Evolutionary conservation across 2,888 invertebrate genomes (phyloP), one percentile per base, ranked within the genome.

Genomic region (Pterostichus madidus): DNA sequence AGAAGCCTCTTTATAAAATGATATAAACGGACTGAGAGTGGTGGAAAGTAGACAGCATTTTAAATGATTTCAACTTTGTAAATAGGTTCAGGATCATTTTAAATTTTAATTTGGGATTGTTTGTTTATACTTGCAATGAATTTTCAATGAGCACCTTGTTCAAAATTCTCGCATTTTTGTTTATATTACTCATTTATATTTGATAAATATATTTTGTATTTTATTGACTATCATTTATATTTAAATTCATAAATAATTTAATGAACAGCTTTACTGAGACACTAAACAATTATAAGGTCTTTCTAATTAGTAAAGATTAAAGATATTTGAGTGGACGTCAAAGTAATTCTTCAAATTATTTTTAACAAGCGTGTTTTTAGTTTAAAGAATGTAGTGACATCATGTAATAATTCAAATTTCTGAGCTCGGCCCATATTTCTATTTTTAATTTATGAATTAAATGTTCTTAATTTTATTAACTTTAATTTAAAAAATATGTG

Each of bases 1-100:
- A 71, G 68, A 17, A 71, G 44, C 68, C 15, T 39, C 44, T 71
- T 71, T 71, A 71, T 71, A 44, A 71, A 71, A 44, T 71, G 68
- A 71, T 71, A 71, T 71, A 71, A 71, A 44, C 68, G 44, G 39
- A 13, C 64, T n/a, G 13, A 7, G 64, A 64, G 13, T 64, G 31
- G 59, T 53, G 10, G 11, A 59, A 35, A 32, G 44, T 17, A 71
- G 68, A 71, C 15, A 24, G 68, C 68, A 71, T 71, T 71, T 71
- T 44, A 71, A 71, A 71, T 71, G 24, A 13, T 71, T 71, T 44
- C 17, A 10, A 17, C 44, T 56, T 56, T 10, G 68, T 13, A 71
- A 71, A 44, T 71, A 71, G 17, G 11, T 10, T 35, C 32, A 17
- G 10, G 10, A 1, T 10, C 68, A 71, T 71, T 71, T 44, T 64